Evolutionary conservation across 1,140 invertebrate genomes (phyloP), one percentile per base, ranked within the genome.

Genomic region (Uloborus diversus): DNA sequence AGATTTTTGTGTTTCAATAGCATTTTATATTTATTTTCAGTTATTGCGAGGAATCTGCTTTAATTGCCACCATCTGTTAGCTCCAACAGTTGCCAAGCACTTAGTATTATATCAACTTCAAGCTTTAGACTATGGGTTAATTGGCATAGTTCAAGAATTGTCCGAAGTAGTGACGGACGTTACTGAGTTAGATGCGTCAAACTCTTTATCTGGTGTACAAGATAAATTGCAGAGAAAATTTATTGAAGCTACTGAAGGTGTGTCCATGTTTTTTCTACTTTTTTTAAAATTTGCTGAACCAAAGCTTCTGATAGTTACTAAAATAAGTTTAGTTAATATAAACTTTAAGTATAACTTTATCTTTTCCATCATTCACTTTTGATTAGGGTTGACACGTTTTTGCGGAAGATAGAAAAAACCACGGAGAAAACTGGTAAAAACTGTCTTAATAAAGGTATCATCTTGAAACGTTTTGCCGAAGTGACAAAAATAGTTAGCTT

Each of bases 41-140:
- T 88, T 85, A 85, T 88, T 87, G 84, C 91, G 81, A 91, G 93
- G 84, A 82, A 90, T 78, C 83, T 90, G 89, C 83, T 86, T 89
- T 53, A 82, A 85, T 23, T 90, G 89, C 81, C 86, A 89, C 78
- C 81, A 84, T 20, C 82, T 90, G 37, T 79, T 80, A 53, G 83
- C 85, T 32, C 82, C 82, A 4, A 81, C 66, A 28, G 70, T 83
- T 20, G 71, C 81, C 23, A 76, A 69, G 17, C 64, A 84, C 23
- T 68, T 94, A 23, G 86, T 96, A 0, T 88, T 90, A 57, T 87
- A 92, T 30, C 94, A 97, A 85, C 85, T 97, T 17, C 89, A 91
- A 59, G 88, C 96, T 9, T 85, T 98, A 2, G 89, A 94, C 82
- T 87, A 90, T 61, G 96, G 96, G 0, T 89, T 91, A 84, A 88